Conservation (phyloP, 2,797 vertebrate genomes). For the Microctenopoma lineatum region DNA sequence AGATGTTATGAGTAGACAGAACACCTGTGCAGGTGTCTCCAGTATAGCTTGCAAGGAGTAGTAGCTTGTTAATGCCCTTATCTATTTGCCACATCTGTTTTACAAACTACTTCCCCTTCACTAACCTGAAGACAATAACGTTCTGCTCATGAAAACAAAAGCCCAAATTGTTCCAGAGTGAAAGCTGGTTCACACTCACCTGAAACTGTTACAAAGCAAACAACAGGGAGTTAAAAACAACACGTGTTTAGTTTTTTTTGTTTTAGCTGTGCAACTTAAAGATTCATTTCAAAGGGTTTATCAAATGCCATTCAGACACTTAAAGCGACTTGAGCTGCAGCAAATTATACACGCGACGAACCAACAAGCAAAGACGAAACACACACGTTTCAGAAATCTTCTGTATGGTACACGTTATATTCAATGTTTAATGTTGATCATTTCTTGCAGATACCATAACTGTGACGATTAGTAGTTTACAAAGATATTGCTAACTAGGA, state of each 20-base stretch:
- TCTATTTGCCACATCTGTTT: neutral
- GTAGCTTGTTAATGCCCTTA: conserved; percentile 2
- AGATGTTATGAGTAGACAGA: conserved; percentile 20
- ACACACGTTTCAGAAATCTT: conserved; percentile 8
- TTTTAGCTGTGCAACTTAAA: neutral
- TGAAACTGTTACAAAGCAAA: neutral
- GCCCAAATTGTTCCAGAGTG: neutral
- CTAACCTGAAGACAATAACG: neutral
- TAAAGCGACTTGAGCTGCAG: conserved; percentile 12
- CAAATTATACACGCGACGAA: conserved; percentile 44
- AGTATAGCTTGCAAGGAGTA: neutral
- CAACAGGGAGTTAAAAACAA: too few species aligned
- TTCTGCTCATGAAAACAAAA: conserved; percentile 1
- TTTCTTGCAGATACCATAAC: neutral
- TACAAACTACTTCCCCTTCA: neutral
- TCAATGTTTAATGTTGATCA: neutral
- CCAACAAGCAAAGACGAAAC: conserved; percentile 28
- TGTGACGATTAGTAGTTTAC: neutral
- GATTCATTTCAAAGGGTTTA: neutral
- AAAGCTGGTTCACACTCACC: conserved; percentile 1
- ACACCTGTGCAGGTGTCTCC: conserved; percentile 48
- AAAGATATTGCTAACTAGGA: neutral
- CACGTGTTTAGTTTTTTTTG: too few species aligned
- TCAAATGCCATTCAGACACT: conserved; percentile 11
- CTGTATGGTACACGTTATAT: neutral